phyloP scores from a whole-genome alignment of 23 tunicate species.

The Styela plicata region DNA sequence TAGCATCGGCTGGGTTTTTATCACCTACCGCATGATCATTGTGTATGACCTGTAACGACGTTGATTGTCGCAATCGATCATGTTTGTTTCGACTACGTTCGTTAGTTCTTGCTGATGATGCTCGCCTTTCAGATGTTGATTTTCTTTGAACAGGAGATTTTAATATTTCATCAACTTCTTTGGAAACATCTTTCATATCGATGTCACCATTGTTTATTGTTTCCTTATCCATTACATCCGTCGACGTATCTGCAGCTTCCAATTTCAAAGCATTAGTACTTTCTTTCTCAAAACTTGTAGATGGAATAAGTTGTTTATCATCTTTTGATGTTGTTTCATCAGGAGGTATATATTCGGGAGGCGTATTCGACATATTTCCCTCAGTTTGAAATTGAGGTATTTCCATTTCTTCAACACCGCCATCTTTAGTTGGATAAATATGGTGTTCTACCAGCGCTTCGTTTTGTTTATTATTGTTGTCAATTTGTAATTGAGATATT shows the following conservation, averaged over 20 bases:
- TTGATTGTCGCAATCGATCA: not conserved
- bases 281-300: not conserved
- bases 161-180: not conserved
- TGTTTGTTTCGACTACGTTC: not conserved
- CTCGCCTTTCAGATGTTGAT: not conserved
- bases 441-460: not conserved
- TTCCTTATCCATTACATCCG: no score
- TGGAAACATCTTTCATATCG: not conserved
- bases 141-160: not conserved
- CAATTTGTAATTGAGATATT: not conserved
- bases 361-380: not conserved
- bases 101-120: not conserved
- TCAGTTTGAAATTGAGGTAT: not conserved
- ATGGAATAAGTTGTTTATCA: not conserved
- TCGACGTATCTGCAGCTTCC: not conserved
- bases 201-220: not conserved
- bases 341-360: no score
- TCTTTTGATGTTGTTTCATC: not conserved
- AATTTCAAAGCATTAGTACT: not conserved
- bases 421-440: not conserved
- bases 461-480: not conserved
- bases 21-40: not conserved
- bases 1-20: not conserved
- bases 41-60: not conserved
- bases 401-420: not conserved